These are phyloP conservation scores for Galerucella calmariensis DNA, from an alignment of 2,888 invertebrate species.

Conservation along the genomic window DNA sequence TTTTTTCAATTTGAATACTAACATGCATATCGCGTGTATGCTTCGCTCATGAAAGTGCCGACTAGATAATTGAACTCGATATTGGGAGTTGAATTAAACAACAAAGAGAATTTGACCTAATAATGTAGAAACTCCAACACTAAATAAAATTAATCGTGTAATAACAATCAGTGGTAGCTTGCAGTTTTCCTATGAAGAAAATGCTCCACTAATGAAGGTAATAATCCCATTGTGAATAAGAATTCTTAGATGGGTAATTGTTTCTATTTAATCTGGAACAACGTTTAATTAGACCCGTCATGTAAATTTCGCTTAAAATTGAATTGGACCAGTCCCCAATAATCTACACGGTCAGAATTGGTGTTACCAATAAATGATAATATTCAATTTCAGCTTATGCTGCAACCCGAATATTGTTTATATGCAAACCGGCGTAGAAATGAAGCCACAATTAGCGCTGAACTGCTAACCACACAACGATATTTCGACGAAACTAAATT, in stretches of 20 bases:
- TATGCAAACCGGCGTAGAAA: not conserved
- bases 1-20: constrained; percentile 2
- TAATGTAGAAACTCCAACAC: not conserved
- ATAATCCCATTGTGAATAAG: no score
- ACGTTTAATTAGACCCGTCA: not conserved
- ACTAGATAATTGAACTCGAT: constrained; percentile 14
- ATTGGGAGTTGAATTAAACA: constrained; percentile 7
- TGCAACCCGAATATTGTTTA: constrained; percentile 1
- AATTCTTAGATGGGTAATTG: no score
- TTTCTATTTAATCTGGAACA: not conserved
- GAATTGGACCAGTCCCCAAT: not conserved
- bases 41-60: constrained; percentile 6
- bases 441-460: not conserved
- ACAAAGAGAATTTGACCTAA: not conserved
- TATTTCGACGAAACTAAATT: not conserved
- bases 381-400: not conserved
- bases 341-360: not conserved
- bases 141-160: not conserved
- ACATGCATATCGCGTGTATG: constrained; percentile 17
- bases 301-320: not conserved
- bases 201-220: no score
- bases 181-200: no score
- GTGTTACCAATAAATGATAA: not conserved
- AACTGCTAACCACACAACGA: constrained; percentile 2
- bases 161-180: no score